Evolutionary conservation across 2,888 invertebrate genomes (phyloP).

Genomic region (Brachylomia viminalis): DNA sequence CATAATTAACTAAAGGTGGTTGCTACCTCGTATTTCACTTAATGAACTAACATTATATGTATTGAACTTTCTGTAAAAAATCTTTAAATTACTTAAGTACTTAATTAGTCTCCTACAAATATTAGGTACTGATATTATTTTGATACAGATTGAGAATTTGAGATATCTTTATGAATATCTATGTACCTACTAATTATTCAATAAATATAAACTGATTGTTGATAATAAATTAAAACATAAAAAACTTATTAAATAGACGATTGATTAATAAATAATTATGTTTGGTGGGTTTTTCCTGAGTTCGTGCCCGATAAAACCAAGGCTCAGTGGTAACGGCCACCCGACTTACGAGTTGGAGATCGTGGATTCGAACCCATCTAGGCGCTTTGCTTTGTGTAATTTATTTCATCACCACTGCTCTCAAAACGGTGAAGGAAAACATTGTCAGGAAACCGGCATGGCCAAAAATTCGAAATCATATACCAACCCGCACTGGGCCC

Average conservation of each 20-base stretch:
- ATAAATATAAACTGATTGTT: neutral
- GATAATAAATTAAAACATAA: neutral
- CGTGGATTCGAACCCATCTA: too few relatives aligned
- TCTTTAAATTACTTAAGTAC: neutral
- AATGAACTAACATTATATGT: neutral
- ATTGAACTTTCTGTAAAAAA: neutral
- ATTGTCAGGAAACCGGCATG: too few relatives aligned
- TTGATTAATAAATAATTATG: neutral
- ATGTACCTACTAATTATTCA: neutral
- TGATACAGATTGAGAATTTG: neutral
- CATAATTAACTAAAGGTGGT: neutral
- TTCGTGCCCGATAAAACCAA: neutral
- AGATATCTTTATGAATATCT: neutral
- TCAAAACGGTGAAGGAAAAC: too few relatives aligned
- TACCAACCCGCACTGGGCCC: too few relatives aligned
- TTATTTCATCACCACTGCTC: too few relatives aligned
- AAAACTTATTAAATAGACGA: constrained; percentile 22
- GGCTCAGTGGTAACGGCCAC: too few relatives aligned
- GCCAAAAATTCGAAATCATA: too few relatives aligned
- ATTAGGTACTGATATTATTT: neutral
- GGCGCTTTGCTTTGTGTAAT: too few relatives aligned
- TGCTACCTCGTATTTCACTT: neutral
- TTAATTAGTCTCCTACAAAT: neutral
- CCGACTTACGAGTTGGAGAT: too few relatives aligned
- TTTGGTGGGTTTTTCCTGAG: neutral